Evolutionary conservation across 2,113 vertebrate genomes (phyloP).

Genomic region (Leiothrix lutea): DNA sequence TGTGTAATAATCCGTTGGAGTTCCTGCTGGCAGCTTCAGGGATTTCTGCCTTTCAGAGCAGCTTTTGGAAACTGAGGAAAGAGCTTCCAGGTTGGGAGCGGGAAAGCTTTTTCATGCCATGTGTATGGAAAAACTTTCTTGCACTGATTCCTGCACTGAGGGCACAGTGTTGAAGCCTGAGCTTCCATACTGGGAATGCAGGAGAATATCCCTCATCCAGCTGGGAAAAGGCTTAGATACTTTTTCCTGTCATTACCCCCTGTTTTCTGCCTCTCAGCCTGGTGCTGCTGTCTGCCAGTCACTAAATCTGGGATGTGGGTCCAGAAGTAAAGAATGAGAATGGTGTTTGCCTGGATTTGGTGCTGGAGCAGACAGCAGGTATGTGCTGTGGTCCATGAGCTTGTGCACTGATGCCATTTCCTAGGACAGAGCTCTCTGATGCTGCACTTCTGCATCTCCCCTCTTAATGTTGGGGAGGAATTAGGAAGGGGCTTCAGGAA

Average conservation of each 20-base stretch:
- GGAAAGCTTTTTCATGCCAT: neutral
- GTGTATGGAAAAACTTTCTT: neutral
- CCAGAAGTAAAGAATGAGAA: neutral
- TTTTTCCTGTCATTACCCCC: neutral
- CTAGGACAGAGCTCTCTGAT: neutral
- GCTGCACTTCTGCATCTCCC: neutral
- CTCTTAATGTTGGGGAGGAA: neutral
- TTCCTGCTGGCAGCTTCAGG: neutral
- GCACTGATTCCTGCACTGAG: neutral
- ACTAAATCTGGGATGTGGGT: neutral
- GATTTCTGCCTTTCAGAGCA: neutral
- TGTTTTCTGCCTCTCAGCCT: neutral
- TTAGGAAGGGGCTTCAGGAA: neutral
- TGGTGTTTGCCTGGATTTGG: neutral
- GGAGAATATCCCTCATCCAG: neutral
- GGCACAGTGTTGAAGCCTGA: neutral
- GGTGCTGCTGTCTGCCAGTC: neutral
- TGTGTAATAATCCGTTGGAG: neutral
- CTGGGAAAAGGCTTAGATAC: neutral
- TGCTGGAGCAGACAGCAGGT: neutral
- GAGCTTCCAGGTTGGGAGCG: neutral
- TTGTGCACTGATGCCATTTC: rapidly evolving
- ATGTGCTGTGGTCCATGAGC: neutral
- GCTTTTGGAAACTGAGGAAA: neutral
- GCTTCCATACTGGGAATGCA: neutral